phyloP scores from a whole-genome alignment of 1,140 invertebrate genomes.

The Harpegnathos saltator region DNA sequence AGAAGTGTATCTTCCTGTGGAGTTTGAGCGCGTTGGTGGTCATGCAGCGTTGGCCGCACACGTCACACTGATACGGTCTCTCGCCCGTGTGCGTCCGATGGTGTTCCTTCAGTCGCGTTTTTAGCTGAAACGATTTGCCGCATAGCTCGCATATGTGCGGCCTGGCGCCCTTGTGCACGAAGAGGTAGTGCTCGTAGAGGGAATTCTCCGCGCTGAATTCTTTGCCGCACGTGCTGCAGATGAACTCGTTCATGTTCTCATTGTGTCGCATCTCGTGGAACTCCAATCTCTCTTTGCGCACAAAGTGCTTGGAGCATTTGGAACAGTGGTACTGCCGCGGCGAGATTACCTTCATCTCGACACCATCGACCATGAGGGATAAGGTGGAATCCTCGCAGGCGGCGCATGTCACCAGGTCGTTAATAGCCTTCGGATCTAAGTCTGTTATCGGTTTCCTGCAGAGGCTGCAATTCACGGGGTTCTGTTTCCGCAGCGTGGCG shows the following conservation, averaged over 20 bases:
- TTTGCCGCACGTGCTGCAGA: slow-evolving; percentile 75
- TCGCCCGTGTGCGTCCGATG: slow-evolving; percentile 73
- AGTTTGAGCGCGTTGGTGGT: slow-evolving; percentile 70
- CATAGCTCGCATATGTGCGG: slow-evolving; percentile 75
- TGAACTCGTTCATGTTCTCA: slow-evolving; percentile 73
- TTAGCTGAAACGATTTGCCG: slow-evolving; percentile 75
- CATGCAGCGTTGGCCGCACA: slow-evolving; percentile 69
- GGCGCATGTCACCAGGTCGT: slow-evolving; percentile 65
- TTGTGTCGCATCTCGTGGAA: slow-evolving; percentile 75
- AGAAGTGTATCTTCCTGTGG: slow-evolving; percentile 71
- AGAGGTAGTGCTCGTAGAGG: slow-evolving; percentile 74
- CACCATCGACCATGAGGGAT: slow-evolving; percentile 69
- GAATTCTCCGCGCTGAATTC: slow-evolving; percentile 74
- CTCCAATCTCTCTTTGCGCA: slow-evolving; percentile 72
- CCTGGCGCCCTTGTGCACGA: slow-evolving; percentile 74
- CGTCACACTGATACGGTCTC: slow-evolving; percentile 70
- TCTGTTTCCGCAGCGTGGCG: slow-evolving; percentile 16
- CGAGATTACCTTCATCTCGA: slow-evolving; percentile 66
- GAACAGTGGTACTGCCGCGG: slow-evolving; percentile 73
- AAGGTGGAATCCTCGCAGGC: slow-evolving; percentile 63
- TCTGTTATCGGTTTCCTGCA: slow-evolving; percentile 69
- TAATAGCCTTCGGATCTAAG: slow-evolving; percentile 66
- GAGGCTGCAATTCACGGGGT: slow-evolving; percentile 63
- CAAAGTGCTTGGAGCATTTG: slow-evolving; percentile 72
- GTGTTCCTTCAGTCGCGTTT: slow-evolving; percentile 72